Evolutionary conservation across 2,888 invertebrate genomes (phyloP).

Genomic region (Cordilura impudica): DNA sequence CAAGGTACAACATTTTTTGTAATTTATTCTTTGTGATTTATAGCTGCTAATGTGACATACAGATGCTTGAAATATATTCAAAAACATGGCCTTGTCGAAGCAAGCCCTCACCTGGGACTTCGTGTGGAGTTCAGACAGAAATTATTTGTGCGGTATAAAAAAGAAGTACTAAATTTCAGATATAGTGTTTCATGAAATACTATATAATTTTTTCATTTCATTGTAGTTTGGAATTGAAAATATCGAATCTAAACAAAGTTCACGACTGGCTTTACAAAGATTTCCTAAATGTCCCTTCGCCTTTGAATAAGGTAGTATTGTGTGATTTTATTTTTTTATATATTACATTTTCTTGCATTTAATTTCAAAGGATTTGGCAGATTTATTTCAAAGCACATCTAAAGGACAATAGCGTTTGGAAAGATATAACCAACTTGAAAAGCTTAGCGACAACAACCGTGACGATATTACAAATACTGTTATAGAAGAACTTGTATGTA

Average conservation of each 20-base stretch:
- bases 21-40: no score
- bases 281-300: no score
- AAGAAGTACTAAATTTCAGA: conserved; percentile 1
- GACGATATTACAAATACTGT: neutral
- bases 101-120: no score
- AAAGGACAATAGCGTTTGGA: conserved; percentile 2
- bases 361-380: no score
- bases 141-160: conserved; percentile 12
- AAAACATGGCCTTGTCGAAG: no score
- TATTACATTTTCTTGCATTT: no score
- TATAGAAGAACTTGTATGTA: conserved; percentile 7
- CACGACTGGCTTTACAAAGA: conserved; percentile 8
- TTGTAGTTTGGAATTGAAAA: conserved; percentile 12
- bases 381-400: no score
- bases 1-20: no score
- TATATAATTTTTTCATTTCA: neutral
- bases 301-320: no score
- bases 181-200: neutral
- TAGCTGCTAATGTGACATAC: no score
- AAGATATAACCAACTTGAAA: neutral
- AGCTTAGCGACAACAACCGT: neutral
- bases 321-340: no score
- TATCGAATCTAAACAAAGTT: conserved; percentile 19
- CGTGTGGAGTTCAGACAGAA: neutral
- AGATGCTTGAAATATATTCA: no score